Evolutionary conservation across 2,113 vertebrate genomes (phyloP).

Genomic region (Glaucomys volans): DNA sequence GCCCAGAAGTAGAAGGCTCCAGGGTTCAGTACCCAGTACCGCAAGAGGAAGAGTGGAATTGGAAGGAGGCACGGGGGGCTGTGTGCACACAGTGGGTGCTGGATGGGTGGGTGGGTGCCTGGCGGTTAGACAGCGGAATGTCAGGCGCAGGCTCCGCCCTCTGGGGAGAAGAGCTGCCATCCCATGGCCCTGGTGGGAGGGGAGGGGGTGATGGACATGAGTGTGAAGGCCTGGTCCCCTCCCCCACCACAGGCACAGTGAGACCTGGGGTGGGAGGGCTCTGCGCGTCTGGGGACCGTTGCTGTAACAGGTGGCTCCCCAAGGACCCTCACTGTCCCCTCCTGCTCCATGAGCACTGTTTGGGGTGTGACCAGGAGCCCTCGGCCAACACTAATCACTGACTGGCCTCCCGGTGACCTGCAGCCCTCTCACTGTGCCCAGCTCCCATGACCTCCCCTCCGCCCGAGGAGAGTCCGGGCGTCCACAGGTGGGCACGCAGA

Average conservation of each 20-base stretch:
- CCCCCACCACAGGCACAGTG: neutral
- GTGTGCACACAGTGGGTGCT: too few species aligned
- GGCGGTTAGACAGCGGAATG: neutral
- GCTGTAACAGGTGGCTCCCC: accelerated
- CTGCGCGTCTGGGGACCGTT: too few species aligned
- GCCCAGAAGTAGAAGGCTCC: too few species aligned
- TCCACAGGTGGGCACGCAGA: neutral
- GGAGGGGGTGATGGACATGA: neutral
- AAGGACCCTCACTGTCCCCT: accelerated
- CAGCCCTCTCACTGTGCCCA: neutral
- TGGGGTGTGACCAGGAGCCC: neutral
- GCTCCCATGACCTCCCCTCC: neutral
- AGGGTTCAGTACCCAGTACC: too few species aligned
- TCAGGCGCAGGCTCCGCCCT: too few species aligned
- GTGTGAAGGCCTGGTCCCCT: neutral
- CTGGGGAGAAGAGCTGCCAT: neutral
- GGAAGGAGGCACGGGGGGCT: too few species aligned
- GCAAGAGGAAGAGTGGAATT: too few species aligned
- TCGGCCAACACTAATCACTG: neutral
- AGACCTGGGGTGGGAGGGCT: neutral
- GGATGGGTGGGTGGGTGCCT: neutral
- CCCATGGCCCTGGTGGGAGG: neutral
- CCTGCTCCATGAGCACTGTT: neutral
- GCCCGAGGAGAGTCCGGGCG: neutral
- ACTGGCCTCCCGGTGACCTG: accelerated